Base-by-base conservation (phyloP, 2,888 invertebrate genomes). In the Synergus gifuensis region DNA sequence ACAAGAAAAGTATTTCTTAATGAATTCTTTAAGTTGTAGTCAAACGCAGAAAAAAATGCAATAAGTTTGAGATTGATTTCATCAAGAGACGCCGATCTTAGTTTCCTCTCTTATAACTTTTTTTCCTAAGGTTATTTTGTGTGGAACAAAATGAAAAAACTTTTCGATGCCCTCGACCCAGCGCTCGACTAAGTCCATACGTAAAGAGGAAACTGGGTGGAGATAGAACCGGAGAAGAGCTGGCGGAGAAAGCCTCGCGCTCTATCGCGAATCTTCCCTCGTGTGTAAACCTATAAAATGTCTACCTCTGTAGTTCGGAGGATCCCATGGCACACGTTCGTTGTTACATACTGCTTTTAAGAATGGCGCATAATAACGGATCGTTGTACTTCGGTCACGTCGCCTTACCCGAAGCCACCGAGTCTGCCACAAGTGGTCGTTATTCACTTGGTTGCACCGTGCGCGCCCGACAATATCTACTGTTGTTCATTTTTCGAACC, bases 201-300 rank as follows among this genome's bases (percentile, higher is more conserved):
- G 36, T 83, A 86, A 86, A 85, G 86, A 84, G 81, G 81, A 60
- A 60, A 60, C 58, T 60, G 18, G 22, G 58, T 22, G 22, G 58
- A 60, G 58, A 49, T 14, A 49, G n/a, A 63, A 36, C 28, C 28
- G 22, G 14, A 5, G 63, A 63, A 36, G 63, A 63, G 63, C 14
- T 28, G 76, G 83, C 81, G 78, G 76, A 83, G 84, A 81, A 79
- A 81, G 86, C 85, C 86, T 80, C 86, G 86, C 86, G 86, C 84
- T 80, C 86, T 88, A 88, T 88, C 87, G 85, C 88, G 85, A 83
- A 88, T 88, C 88, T 88, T 85, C 83, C 80, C 76, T 81, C 79
- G 79, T 83, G 87, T 86, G 88, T 86, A 88, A 88, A 88, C 87
- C 84, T 85, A 85, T 88, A 86, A 88, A 86, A 83, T 81, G 83